Percentiles rank a stretch among this genome's conserved stretches.
Evolutionary conservation across 2,113 vertebrate genomes (phyloP).

Genomic region (Phasianus colchicus): DNA sequence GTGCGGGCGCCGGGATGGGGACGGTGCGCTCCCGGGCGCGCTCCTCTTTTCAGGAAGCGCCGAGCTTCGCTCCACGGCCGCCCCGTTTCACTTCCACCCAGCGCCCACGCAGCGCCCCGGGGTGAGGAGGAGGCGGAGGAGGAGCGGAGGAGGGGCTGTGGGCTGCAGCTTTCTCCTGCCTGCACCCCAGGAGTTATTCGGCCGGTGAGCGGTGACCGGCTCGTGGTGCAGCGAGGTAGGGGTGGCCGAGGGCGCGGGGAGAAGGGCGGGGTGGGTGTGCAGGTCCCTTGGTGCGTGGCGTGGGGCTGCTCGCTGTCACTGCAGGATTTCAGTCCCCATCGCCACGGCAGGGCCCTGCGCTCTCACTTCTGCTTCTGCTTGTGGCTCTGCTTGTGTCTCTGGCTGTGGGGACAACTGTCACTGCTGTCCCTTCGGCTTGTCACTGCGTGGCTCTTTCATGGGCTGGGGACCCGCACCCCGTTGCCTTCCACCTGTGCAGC

Average conservation of each 20-base stretch:
- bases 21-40: neutral
- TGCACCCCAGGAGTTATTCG: conserved; percentile 60
- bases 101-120: conserved; percentile 6
- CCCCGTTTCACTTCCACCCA: conserved; percentile 42
- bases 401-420: neutral
- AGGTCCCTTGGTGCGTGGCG: neutral
- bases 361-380: conserved; percentile 62
- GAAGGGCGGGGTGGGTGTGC: neutral
- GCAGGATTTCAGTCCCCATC: accelerated
- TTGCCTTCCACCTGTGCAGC: neutral
- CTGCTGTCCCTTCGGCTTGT: neutral
- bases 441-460: neutral
- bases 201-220: conserved; percentile 30
- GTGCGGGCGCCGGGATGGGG: neutral
- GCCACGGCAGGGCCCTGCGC: accelerated
- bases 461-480: neutral
- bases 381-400: accelerated
- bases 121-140: conserved; percentile 1
- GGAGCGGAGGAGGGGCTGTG: conserved; percentile 60
- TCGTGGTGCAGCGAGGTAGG: conserved; percentile 52
- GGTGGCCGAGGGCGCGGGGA: neutral
- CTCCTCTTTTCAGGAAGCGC: neutral
- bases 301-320: neutral
- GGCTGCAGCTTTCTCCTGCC: conserved; percentile 21
- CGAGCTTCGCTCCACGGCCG: neutral